Conservation (phyloP, 2,888 invertebrate species). For the Nomada ferruginata region DNA sequence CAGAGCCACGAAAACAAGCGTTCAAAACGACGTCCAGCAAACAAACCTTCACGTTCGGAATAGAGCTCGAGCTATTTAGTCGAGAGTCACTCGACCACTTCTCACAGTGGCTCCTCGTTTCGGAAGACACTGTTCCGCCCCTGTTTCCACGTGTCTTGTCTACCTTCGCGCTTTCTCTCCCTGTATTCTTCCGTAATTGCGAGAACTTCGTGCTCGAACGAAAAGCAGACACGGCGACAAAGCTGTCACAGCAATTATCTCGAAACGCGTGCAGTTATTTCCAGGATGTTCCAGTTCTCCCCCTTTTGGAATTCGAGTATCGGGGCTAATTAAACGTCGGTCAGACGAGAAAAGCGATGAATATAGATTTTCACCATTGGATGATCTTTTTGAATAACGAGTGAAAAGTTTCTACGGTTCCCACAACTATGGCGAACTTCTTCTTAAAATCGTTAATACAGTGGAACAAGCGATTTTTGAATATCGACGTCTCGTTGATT, state of each 20-base stretch:
- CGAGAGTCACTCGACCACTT: constrained; percentile 15
- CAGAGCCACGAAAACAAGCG: not conserved
- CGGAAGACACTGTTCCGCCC: constrained; percentile 19
- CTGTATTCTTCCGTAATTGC: constrained; percentile 25
- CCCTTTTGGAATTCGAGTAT: constrained; percentile 23
- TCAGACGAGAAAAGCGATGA: constrained; percentile 14
- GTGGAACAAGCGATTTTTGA: no score
- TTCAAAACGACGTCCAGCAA: constrained; percentile 1
- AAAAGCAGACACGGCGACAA: constrained; percentile 61
- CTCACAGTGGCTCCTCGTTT: not conserved
- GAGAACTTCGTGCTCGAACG: constrained; percentile 40
- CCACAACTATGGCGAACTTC: not conserved
- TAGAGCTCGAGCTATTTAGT: not conserved
- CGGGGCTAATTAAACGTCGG: constrained; percentile 27
- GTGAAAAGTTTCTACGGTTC: not conserved
- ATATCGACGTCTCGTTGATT: no score
- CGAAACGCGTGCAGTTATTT: constrained; percentile 72
- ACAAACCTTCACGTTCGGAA: constrained; percentile 3
- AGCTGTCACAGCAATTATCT: constrained; percentile 75
- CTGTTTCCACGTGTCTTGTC: constrained; percentile 27
- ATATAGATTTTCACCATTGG: constrained; percentile 11
- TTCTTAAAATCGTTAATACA: no score
- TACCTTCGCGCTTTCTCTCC: not conserved
- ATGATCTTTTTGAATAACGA: constrained; percentile 23
- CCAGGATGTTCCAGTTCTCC: not conserved